Evolutionary conservation across 2,113 vertebrate genomes (phyloP).

Genomic region (Pterocles gutturalis): DNA sequence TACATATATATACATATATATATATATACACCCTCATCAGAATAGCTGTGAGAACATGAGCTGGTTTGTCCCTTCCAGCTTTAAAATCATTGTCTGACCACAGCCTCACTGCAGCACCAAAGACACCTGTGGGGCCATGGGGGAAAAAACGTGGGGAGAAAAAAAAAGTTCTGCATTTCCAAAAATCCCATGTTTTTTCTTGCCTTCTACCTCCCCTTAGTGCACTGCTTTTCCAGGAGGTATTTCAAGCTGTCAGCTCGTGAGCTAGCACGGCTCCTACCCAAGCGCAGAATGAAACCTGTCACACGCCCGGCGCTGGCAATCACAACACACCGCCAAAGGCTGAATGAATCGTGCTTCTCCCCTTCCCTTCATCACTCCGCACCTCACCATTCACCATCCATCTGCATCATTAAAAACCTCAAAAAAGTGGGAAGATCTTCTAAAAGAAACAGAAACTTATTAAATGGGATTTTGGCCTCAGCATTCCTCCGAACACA

Average conservation of each 20-base stretch:
- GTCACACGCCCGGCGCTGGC: rapidly evolving
- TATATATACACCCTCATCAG: rapidly evolving
- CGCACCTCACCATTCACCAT: rapidly evolving
- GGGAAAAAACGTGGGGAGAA: rapidly evolving
- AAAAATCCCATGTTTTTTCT: neutral
- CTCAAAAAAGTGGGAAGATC: neutral
- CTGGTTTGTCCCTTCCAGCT: neutral
- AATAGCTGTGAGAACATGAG: neutral
- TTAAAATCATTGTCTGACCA: rapidly evolving
- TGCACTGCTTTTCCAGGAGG: neutral
- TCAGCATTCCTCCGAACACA: rapidly evolving
- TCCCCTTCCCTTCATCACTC: neutral
- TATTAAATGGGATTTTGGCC: rapidly evolving
- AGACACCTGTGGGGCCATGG: rapidly evolving
- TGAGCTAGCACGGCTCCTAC: rapidly evolving
- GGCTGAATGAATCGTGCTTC: neutral
- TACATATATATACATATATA: rapidly evolving
- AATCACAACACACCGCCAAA: rapidly evolving
- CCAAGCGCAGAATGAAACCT: rapidly evolving
- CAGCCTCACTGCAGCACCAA: neutral
- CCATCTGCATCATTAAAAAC: neutral
- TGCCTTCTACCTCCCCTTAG: neutral
- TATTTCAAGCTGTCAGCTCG: neutral
- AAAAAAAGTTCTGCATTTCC: neutral
- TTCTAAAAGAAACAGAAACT: neutral